Percentiles rank a stretch among this genome's conserved stretches.
phyloP scores from a whole-genome alignment of 2,113 vertebrate species.

The Ursus arctos region DNA sequence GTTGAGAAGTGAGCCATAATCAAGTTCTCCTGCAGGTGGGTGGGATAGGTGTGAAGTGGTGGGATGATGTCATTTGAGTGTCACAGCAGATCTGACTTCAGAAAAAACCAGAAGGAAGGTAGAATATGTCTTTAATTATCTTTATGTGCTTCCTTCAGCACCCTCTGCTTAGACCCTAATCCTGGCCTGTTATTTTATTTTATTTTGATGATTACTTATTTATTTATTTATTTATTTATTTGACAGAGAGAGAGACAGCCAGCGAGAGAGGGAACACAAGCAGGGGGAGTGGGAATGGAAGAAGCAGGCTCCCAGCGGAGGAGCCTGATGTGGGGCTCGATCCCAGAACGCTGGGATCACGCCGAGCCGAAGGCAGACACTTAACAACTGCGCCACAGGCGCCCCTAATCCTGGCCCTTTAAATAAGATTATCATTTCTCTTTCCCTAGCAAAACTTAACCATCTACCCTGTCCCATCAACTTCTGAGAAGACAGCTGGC shows the following conservation, averaged over 20 bases:
- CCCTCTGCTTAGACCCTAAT: background rate
- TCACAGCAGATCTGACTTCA: constrained; percentile 37
- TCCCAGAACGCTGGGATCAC: no score
- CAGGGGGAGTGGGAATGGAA: no score
- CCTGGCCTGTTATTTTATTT: background rate
- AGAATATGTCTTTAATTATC: constrained; percentile 18
- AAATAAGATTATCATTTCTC: background rate
- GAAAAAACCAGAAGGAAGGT: background rate
- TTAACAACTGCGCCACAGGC: no score
- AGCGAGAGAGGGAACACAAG: no score
- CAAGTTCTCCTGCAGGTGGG: background rate
- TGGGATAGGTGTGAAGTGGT: constrained; percentile 10
- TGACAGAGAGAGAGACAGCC: no score
- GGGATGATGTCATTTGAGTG: constrained; percentile 11
- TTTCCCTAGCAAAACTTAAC: background rate
- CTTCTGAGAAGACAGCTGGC: background rate
- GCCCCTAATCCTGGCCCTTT: background rate
- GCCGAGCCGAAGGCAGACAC: no score
- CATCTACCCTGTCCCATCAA: background rate
- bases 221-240: no score
- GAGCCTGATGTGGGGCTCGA: no score
- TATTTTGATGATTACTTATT: no score
- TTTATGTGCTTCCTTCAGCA: constrained; percentile 11
- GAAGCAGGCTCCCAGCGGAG: no score
- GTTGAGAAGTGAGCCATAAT: constrained; percentile 17